Percentiles rank a stretch among this genome's conserved stretches.
Evolutionary conservation across 2,888 invertebrate genomes (phyloP).

Genomic region (Eubasilissa splendida): DNA sequence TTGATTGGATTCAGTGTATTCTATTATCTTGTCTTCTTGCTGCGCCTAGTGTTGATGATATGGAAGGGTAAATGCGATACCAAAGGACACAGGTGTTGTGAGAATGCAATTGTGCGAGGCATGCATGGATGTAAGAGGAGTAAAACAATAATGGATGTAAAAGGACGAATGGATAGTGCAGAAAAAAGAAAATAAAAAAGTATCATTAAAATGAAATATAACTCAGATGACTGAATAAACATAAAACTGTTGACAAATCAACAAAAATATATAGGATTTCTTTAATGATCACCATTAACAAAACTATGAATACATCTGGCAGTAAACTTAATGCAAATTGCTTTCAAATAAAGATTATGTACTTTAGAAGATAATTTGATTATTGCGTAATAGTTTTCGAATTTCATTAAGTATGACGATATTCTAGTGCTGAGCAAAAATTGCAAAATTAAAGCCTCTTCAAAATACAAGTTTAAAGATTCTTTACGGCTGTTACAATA

Average conservation of each 20-base stretch:
- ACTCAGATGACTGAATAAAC: not conserved
- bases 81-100: conserved; percentile 34
- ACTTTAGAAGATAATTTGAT: too few species aligned
- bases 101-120: conserved; percentile 47
- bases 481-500: too few species aligned
- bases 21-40: conserved; percentile 52
- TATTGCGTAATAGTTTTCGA: too few species aligned
- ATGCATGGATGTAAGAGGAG: conserved; percentile 43
- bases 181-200: conserved; percentile 48
- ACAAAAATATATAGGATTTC: not conserved
- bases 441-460: too few species aligned
- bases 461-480: too few species aligned
- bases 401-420: too few species aligned
- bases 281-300: too few species aligned
- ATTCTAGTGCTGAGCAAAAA: too few species aligned
- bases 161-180: conserved; percentile 42
- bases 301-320: too few species aligned
- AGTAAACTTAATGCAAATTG: too few species aligned
- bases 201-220: conserved; percentile 23
- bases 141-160: conserved; percentile 27
- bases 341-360: too few species aligned
- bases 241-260: not conserved
- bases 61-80: conserved; percentile 46
- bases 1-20: conserved; percentile 45
- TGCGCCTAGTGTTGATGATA: conserved; percentile 52